Conservation (phyloP, 2,113 vertebrate genomes). For the Hyaena hyaena region DNA sequence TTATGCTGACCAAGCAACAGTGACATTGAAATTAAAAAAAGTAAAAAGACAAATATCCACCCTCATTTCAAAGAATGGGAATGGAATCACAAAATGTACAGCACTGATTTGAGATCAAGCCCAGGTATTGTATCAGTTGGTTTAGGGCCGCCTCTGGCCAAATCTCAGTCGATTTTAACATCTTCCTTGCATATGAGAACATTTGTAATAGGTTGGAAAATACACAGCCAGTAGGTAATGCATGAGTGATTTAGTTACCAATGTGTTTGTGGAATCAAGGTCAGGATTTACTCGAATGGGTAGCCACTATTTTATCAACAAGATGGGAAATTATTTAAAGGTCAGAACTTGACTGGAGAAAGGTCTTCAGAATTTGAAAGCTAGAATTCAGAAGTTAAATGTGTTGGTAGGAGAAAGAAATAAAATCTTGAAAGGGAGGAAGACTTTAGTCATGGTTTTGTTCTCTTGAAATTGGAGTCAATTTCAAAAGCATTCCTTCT, state of each 20-base stretch:
- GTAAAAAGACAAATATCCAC: background rate
- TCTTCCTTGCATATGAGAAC: background rate
- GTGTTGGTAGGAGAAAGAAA: slow-evolving; percentile 21
- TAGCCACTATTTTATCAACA: slow-evolving; percentile 21
- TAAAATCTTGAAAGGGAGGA: background rate
- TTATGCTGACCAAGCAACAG: background rate
- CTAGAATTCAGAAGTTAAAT: slow-evolving; percentile 26
- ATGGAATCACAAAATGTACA: background rate
- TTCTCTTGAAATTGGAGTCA: slow-evolving; percentile 28
- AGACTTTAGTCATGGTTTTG: slow-evolving; percentile 3
- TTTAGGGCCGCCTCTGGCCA: background rate
- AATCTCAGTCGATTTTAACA: background rate
- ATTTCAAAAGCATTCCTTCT: background rate
- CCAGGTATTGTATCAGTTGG: background rate
- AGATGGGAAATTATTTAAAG: slow-evolving; percentile 61
- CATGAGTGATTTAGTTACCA: background rate
- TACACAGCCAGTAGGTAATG: background rate
- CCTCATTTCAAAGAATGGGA: background rate
- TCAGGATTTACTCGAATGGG: background rate
- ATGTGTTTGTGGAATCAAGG: background rate
- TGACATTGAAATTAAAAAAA: background rate
- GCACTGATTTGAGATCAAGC: background rate
- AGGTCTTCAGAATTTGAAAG: slow-evolving; percentile 2
- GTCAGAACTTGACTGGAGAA: slow-evolving; percentile 18
- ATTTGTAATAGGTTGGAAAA: background rate